Percentiles rank a stretch among this genome's conserved stretches.
Conservation (phyloP, 2,113 vertebrate genomes). For the Physeter macrocephalus region DNA sequence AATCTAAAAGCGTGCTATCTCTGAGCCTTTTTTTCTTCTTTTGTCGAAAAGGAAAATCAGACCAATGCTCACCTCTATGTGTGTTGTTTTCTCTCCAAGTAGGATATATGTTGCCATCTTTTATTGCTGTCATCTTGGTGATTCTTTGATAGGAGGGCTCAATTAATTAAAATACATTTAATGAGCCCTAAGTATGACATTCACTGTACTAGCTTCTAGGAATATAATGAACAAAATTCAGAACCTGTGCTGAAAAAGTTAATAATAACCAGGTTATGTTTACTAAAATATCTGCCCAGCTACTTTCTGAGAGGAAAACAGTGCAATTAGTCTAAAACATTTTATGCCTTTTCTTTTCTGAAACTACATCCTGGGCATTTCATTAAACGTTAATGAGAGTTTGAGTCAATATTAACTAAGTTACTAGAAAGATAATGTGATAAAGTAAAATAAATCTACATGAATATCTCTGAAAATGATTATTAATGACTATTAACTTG, state of each 20-base stretch:
- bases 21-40: not conserved
- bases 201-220: not conserved
- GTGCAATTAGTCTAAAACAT: not conserved
- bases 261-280: not conserved
- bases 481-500: not conserved
- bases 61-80: not conserved
- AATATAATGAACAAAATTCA: not conserved
- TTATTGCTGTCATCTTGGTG: not conserved
- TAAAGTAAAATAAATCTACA: constrained; percentile 4
- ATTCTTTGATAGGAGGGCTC: not conserved
- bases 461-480: not conserved
- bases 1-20: not conserved
- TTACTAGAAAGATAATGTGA: not conserved
- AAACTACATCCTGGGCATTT: not conserved
- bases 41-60: not conserved
- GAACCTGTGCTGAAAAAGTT: not conserved
- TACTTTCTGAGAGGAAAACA: not conserved
- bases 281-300: not conserved
- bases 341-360: not conserved
- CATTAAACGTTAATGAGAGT: not conserved
- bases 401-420: not conserved
- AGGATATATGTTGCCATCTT: not conserved
- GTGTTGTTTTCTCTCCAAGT: not conserved
- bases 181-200: not conserved
- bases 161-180: not conserved